These are phyloP conservation scores for Scolanthus callimorphus DNA, from an alignment of 92 coral and sea anemone genomes.

Conservation along the genomic window DNA sequence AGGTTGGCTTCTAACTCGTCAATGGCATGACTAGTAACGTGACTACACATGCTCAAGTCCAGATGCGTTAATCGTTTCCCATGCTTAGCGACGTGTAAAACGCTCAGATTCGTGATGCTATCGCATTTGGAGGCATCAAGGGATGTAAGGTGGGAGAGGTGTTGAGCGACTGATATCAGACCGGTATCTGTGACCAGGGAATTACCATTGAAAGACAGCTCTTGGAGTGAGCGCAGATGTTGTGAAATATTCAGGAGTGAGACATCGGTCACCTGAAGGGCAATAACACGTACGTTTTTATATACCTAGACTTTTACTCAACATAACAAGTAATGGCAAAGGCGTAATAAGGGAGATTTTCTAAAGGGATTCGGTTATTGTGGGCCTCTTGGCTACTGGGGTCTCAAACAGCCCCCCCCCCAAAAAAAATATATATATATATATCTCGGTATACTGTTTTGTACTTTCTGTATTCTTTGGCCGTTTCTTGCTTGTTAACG, in stretches of 20 bases:
- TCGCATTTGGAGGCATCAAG: conserved; percentile 82
- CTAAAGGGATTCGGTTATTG: too few relatives aligned
- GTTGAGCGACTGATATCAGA: conserved; percentile 45
- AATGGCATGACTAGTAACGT: conserved; percentile 58
- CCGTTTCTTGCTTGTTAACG: too few relatives aligned
- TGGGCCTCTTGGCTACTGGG: too few relatives aligned
- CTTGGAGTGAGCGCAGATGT: conserved; percentile 38
- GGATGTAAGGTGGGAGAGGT: conserved; percentile 43
- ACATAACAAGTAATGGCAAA: too few relatives aligned
- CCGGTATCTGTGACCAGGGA: conserved; percentile 58
- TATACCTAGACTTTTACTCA: too few relatives aligned
- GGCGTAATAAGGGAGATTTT: too few relatives aligned
- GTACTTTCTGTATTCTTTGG: too few relatives aligned
- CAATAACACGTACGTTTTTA: too few relatives aligned
- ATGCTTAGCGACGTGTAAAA: conserved; percentile 54
- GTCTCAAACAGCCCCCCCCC: too few relatives aligned
- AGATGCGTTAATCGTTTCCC: conserved; percentile 49
- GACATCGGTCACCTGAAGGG: conserved; percentile 58
- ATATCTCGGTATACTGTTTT: too few relatives aligned
- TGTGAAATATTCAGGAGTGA: conserved; percentile 43
- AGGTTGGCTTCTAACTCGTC: conserved; percentile 55
- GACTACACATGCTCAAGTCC: conserved; percentile 86
- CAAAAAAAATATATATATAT: too few relatives aligned
- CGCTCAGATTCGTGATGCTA: conserved; percentile 52
- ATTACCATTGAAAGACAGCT: conserved; percentile 68